Evolutionary conservation across 2,888 invertebrate genomes (phyloP).

Genomic region (Nemotelus pantherinus): DNA sequence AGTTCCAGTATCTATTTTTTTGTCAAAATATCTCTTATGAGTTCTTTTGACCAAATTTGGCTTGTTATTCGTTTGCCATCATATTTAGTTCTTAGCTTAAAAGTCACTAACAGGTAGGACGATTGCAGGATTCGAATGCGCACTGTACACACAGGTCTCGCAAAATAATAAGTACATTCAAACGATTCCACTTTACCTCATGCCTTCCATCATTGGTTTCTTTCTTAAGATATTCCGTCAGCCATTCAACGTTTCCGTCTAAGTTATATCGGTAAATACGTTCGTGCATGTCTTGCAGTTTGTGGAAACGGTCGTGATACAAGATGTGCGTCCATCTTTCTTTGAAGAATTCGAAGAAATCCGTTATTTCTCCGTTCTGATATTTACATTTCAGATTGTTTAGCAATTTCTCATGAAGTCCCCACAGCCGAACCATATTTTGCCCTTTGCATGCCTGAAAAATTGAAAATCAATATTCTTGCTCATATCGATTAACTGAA

Average conservation of each 20-base stretch:
- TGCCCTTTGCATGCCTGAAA: constrained; percentile 55
- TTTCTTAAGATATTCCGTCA: neutral
- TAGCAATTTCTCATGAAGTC: constrained; percentile 77
- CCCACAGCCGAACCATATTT: constrained; percentile 73
- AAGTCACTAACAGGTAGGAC: no score
- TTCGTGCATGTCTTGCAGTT: constrained; percentile 50
- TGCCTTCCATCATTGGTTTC: constrained; percentile 4
- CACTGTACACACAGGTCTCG: no score
- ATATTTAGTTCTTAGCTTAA: no score
- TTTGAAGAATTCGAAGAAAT: constrained; percentile 74
- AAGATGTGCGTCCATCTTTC: constrained; percentile 74
- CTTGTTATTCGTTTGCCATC: no score
- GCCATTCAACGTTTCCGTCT: constrained; percentile 19
- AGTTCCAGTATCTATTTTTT: no score
- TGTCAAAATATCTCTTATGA: no score
- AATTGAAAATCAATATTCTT: neutral
- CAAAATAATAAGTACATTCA: no score
- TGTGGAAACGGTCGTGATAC: constrained; percentile 70
- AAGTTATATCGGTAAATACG: constrained; percentile 16
- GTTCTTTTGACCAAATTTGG: no score
- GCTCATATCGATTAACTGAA: neutral
- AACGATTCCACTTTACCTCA: neutral
- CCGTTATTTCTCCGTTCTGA: constrained; percentile 70
- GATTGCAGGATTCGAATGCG: no score
- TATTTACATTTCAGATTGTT: constrained; percentile 74